Evolutionary conservation across 2,888 invertebrate genomes (phyloP).

Genomic region (Stenchaetothrips biformis): DNA sequence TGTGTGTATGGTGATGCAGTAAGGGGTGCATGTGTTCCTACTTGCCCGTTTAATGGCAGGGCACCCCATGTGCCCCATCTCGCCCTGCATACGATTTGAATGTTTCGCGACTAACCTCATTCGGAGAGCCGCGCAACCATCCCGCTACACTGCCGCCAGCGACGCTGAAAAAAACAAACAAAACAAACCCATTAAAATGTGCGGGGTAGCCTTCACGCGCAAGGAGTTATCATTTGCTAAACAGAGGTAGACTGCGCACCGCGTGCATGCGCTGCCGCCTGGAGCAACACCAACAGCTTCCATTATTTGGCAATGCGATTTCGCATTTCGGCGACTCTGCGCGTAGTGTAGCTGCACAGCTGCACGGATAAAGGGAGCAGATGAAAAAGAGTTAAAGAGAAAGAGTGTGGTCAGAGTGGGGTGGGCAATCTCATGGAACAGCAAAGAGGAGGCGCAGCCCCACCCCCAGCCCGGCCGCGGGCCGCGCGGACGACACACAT

Average conservation of each 20-base stretch:
- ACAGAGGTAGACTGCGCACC: too few relatives aligned
- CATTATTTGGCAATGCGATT: too few relatives aligned
- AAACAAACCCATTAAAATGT: too few relatives aligned
- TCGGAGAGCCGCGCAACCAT: not conserved
- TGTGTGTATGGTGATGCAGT: not conserved
- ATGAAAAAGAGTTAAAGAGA: slow-evolving; percentile 4
- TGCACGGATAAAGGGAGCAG: not conserved
- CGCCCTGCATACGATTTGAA: not conserved
- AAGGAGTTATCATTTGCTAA: too few relatives aligned
- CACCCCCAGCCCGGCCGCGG: too few relatives aligned
- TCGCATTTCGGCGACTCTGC: too few relatives aligned
- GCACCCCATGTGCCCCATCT: not conserved
- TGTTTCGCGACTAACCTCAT: slow-evolving; percentile 1
- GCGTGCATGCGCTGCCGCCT: too few relatives aligned
- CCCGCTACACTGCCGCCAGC: not conserved
- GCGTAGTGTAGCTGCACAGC: not conserved
- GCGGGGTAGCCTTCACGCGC: too few relatives aligned
- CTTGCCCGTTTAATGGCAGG: not conserved
- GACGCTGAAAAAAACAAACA: not conserved
- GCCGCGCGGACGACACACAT: too few relatives aligned
- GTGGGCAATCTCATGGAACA: slow-evolving; percentile 14
- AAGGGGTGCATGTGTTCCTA: slow-evolving; percentile 1
- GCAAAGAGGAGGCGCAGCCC: slow-evolving; percentile 1
- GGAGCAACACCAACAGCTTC: too few relatives aligned
- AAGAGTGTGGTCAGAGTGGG: not conserved